Conservation (phyloP, 2,113 vertebrate species). For the Morone saxatilis region DNA sequence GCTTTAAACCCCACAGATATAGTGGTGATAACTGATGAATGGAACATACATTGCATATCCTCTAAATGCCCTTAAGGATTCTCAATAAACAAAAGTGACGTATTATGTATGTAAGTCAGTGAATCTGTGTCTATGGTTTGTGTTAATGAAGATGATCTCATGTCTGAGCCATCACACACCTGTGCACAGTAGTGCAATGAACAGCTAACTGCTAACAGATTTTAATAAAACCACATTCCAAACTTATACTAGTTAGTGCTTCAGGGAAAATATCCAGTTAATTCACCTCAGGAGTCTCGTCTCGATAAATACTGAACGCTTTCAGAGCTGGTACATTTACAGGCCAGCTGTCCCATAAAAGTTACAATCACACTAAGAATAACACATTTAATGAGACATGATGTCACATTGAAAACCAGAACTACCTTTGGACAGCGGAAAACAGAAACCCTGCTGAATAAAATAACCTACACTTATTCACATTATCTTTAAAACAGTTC, state of each 20-base stretch:
- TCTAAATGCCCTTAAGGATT: neutral
- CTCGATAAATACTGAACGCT: neutral
- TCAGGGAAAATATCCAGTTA: neutral
- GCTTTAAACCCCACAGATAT: too few relatives aligned
- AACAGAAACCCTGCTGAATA: neutral
- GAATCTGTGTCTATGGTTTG: neutral
- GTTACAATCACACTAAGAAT: neutral
- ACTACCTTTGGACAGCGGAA: neutral
- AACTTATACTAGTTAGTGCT: neutral
- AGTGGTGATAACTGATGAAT: neutral
- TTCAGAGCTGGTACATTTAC: constrained; percentile 9
- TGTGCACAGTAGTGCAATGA: constrained; percentile 15
- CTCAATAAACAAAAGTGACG: neutral
- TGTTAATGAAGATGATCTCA: constrained; percentile 30
- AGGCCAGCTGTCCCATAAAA: constrained; percentile 41
- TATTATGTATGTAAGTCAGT: neutral
- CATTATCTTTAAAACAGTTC: neutral
- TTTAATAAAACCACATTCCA: constrained; percentile 23
- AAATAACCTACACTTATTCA: neutral
- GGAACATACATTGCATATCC: neutral
- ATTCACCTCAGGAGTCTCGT: constrained; percentile 20
- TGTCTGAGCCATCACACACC: neutral
- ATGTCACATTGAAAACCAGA: constrained; percentile 14
- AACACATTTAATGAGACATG: constrained; percentile 26
- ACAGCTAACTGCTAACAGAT: constrained; percentile 25